phyloP scores from a whole-genome alignment of 2,797 vertebrate species.

The Ibycter americanus region DNA sequence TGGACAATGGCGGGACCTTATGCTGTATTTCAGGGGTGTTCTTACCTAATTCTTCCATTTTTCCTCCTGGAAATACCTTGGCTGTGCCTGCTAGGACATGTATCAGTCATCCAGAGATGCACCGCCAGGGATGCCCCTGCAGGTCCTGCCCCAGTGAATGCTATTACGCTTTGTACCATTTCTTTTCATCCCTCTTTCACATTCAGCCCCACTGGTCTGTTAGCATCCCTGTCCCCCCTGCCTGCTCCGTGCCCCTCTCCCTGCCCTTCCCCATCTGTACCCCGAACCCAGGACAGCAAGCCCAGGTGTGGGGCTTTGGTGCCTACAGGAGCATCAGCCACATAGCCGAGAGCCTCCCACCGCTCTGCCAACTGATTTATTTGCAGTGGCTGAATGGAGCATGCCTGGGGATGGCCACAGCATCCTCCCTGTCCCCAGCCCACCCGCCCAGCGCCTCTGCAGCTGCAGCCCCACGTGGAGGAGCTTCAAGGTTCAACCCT shows the following conservation, averaged over 20 bases:
- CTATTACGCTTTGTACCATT: background rate
- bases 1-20: background rate
- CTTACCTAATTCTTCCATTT: background rate
- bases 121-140: background rate
- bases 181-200: background rate
- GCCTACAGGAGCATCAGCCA: background rate
- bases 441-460: background rate
- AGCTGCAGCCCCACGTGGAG: background rate
- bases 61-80: background rate
- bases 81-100: background rate
- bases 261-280: background rate
- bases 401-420: background rate
- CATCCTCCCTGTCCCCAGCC: background rate
- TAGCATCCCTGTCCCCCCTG: background rate
- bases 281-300: background rate
- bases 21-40: background rate
- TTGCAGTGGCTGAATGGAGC: accelerated
- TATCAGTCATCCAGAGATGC: background rate
- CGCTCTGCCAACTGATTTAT: background rate
- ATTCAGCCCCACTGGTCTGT: background rate
- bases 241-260: background rate
- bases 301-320: background rate
- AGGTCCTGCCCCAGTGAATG: background rate
- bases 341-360: background rate
- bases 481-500: background rate